phyloP scores from a whole-genome alignment of 2,113 vertebrate genomes.

The Perca flavescens region DNA sequence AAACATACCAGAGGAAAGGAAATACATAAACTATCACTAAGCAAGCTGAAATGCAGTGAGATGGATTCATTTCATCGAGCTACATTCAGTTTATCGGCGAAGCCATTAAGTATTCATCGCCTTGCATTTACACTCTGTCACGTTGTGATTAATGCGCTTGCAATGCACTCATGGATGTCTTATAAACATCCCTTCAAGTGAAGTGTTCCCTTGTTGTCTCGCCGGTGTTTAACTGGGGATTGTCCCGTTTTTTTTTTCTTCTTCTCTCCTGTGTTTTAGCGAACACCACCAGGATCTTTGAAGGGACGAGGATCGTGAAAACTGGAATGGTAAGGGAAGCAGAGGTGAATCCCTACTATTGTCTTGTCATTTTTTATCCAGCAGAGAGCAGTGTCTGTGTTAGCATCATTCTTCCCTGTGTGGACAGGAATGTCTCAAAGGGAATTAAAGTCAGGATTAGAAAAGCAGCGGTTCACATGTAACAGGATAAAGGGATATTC shows the following conservation, averaged over 20 bases:
- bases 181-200: background rate
- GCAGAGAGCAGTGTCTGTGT: constrained; percentile 65
- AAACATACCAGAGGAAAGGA: background rate
- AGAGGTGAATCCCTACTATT: background rate
- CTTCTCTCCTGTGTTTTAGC: constrained; percentile 79
- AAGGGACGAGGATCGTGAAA: constrained; percentile 97
- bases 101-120: constrained; percentile 6
- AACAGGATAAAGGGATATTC: background rate
- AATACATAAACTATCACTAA: background rate
- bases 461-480: background rate
- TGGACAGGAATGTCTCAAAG: background rate
- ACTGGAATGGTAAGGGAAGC: constrained; percentile 93
- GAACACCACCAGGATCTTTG: constrained; percentile 97
- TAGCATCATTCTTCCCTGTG: background rate
- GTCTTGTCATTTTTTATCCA: constrained; percentile 51
- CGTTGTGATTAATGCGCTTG: constrained; percentile 22
- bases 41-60: background rate
- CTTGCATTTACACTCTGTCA: constrained; percentile 3
- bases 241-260: background rate
- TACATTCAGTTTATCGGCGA: background rate
- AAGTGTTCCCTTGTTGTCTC: background rate
- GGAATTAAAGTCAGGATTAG: background rate
- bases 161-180: constrained; percentile 9
- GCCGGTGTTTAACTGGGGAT: constrained; percentile 10
- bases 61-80: background rate